Evolutionary conservation across 2,888 invertebrate genomes (phyloP), one percentile per base, ranked within the genome.

Genomic region (Chalcosyrphus nemorum): DNA sequence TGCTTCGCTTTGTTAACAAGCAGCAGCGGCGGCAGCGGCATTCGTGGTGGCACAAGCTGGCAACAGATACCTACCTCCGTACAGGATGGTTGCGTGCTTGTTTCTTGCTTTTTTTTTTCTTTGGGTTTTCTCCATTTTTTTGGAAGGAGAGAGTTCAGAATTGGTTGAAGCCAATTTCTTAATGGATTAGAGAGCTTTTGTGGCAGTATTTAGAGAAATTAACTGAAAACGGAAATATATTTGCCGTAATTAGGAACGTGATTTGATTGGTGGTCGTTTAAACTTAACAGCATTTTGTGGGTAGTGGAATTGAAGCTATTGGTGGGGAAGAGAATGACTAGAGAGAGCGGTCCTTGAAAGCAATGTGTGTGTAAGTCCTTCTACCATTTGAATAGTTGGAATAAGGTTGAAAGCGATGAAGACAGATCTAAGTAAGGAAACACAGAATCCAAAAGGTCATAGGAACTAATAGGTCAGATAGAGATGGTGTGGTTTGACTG

Each of bases 231-330:
- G 61, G 61, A 72, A 43, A 63, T 45, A 63, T 63, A 63, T 74
- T 63, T 61, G 24, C 24, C 43, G 54, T 54, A 74, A 74, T 74
- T 74, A 54, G 54, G 72, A 32, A 54, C 63, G 63, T 54, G 66
- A 75, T 66, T 75, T 75, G 75, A 75, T 75, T 75, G 57, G 65
- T 19, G 75, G 50, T 57, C 56, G 43, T 21, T 75, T 56, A n/a
- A 32, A 47, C 4, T 57, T 41, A 66, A 65, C 75, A 47, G 32
- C 27, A 4, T 13, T 29, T 13, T 29, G 52, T 2, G 52, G 66
- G n/a, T 32, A 19, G 13, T 63, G 35, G 4, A 47, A 24, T 11
- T 9, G 21, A 11, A n/a, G 11, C 45, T 4, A 45, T 45, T 4
- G 0, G 17, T 17, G 9, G 7, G 17, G 15, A 4, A 1, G 2